phyloP scores from a whole-genome alignment of 2,797 vertebrate species.

The Sylvilagus floridanus region DNA sequence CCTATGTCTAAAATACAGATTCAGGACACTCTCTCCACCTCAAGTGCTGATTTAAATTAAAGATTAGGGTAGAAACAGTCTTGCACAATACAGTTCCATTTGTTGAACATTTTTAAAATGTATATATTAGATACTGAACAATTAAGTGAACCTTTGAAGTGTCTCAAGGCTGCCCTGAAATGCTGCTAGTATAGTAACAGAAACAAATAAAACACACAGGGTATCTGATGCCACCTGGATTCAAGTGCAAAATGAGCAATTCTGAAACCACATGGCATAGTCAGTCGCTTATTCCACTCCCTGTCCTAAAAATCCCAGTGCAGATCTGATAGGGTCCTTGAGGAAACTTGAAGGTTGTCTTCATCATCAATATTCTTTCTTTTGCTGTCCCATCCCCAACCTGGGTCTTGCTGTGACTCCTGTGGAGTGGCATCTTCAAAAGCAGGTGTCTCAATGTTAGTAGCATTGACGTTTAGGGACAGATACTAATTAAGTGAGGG shows the following conservation, averaged over 20 bases:
- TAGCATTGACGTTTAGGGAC: neutral
- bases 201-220: constrained; percentile 76
- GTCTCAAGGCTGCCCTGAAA: constrained; percentile 80
- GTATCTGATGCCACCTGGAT: constrained; percentile 75
- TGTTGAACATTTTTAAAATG: constrained; percentile 78
- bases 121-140: constrained; percentile 80
- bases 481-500: neutral
- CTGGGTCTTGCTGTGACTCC: neutral
- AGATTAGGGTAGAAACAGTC: constrained; percentile 81
- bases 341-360: constrained; percentile 63
- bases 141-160: constrained; percentile 79
- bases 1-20: constrained; percentile 72
- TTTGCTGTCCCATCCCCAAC: neutral
- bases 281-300: constrained; percentile 4
- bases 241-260: constrained; percentile 63
- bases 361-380: neutral
- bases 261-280: constrained; percentile 61
- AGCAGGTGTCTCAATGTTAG: neutral
- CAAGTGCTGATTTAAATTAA: constrained; percentile 80
- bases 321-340: constrained; percentile 67
- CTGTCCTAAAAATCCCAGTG: constrained; percentile 43
- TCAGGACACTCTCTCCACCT: constrained; percentile 81
- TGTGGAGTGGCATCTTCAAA: neutral
- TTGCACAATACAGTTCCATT: constrained; percentile 79
- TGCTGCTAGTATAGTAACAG: constrained; percentile 76